Percentiles rank a stretch among this genome's conserved stretches.
phyloP scores from a whole-genome alignment of 2,113 vertebrate species.

The Oriolus oriolus region DNA sequence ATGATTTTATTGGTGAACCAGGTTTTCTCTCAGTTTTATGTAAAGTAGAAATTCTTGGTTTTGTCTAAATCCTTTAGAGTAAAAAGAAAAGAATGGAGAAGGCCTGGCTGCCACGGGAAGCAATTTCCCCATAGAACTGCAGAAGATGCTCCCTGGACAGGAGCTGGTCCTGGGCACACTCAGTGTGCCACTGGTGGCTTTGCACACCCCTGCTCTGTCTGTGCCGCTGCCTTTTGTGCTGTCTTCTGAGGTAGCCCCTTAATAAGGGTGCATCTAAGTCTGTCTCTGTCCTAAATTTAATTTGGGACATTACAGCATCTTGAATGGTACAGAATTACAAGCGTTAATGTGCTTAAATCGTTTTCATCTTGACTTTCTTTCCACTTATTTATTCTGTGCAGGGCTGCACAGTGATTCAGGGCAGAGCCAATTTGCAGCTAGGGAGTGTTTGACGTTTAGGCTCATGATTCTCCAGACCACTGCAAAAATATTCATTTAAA shows the following conservation, averaged over 20 bases:
- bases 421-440: neutral
- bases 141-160: neutral
- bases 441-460: neutral
- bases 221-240: neutral
- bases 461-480: neutral
- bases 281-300: neutral
- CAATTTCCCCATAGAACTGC: neutral
- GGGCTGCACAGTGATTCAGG: neutral
- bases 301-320: neutral
- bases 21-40: neutral
- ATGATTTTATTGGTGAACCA: neutral
- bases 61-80: neutral
- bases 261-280: neutral
- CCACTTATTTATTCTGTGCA: neutral
- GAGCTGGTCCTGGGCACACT: neutral
- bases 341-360: neutral
- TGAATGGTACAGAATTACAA: neutral
- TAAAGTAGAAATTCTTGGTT: neutral
- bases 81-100: neutral
- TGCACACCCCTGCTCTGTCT: neutral
- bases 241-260: neutral
- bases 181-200: neutral
- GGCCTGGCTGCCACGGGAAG: neutral
- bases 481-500: constrained; percentile 6
- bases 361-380: neutral